Evolutionary conservation across 2,113 vertebrate species (phyloP).

Genomic region (Toxotes jaculatrix): DNA sequence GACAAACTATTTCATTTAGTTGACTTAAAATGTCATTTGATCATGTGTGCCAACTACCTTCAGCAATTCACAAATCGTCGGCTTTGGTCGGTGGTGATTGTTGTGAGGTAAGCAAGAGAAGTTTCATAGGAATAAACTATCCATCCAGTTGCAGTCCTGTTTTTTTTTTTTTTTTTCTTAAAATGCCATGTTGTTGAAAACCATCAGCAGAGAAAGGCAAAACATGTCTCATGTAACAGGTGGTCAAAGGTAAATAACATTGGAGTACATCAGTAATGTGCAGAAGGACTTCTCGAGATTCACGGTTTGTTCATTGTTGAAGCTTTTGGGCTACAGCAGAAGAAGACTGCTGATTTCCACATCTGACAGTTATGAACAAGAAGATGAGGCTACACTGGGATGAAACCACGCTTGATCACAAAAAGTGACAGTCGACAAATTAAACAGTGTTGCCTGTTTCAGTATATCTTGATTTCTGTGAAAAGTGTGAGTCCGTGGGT

Average conservation of each 20-base stretch:
- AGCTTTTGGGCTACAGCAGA: background rate
- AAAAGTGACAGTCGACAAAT: background rate
- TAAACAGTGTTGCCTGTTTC: slow-evolving; percentile 6
- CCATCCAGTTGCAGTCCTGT: background rate
- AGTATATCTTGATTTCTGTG: background rate
- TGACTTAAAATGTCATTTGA: background rate
- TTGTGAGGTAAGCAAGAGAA: background rate
- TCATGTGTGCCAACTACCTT: background rate
- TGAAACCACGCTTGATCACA: background rate
- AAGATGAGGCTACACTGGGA: background rate
- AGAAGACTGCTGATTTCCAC: background rate
- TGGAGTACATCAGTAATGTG: background rate
- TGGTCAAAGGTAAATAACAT: background rate
- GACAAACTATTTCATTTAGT: too few species aligned
- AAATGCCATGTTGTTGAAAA: background rate
- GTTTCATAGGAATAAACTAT: background rate
- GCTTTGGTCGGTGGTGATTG: background rate
- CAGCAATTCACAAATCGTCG: background rate
- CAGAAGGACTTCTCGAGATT: background rate
- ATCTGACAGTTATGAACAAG: background rate
- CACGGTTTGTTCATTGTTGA: background rate
- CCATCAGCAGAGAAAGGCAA: background rate
- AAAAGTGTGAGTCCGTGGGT: background rate
- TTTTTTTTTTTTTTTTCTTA: too few species aligned
- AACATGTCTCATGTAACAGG: background rate